Evolutionary conservation across 2,888 invertebrate species (phyloP), one percentile per base, ranked within the genome.

Genomic region (Erebia palarica): DNA sequence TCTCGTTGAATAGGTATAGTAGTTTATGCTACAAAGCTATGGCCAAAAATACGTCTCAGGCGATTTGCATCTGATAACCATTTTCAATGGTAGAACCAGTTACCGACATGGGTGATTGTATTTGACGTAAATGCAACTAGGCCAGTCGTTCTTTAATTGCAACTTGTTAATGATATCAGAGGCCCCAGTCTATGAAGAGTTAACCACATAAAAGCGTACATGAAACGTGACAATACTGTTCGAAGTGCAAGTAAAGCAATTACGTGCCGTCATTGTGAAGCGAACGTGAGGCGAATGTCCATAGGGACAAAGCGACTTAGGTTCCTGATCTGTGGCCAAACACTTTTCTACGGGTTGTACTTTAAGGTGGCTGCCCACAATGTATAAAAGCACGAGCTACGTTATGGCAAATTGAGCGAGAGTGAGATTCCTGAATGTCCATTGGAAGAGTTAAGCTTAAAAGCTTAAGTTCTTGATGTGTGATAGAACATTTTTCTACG

Each of bases 291-390:
- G 57, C n/a, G 72, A 74, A 70, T 65, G 55, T 51, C 59, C 59
- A 70, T 67, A 47, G 51, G 53, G 47, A 64, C 68, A 57, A 63
- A 66, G 61, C 68, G 65, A 65, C 65, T 66, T 68, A 51, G 59
- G 73, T 72, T 71, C 70, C 70, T 60, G 75, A 71, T 76, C 73
- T 76, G 75, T 70, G 75, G 73, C 75, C 77, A 75, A 77, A 78
- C 70, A 77, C 75, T 73, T 79, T 80, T 80, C 81, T 82, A 79
- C 78, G 75, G 79, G 86, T 84, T 83, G 86, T 91, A 89, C 86
- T 86, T 89, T 86, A 90, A 79, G 86, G 83, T 86, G 16, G 86
- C 21, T 21, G 47, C 14, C 47, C 49, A 49, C 21, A 21, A 21
- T 1, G 7, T 3, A n/a, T 47, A 1, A 49, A 14, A 49, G 8